These are phyloP conservation scores for Gobius niger DNA, from an alignment of 2,113 vertebrate genomes.

Conservation along the genomic window DNA sequence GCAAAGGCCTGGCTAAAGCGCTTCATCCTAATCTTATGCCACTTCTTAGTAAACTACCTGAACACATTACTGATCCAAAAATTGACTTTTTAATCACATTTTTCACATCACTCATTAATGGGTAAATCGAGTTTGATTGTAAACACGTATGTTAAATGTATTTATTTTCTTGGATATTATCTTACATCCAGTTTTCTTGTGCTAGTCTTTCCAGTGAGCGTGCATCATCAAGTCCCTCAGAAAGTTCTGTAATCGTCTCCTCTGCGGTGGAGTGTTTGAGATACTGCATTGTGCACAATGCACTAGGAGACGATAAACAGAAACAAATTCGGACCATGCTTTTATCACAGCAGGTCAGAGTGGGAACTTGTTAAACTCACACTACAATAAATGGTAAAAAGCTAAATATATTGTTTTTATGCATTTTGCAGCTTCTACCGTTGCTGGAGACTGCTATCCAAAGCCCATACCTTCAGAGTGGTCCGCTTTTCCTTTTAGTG, in stretches of 20 bases:
- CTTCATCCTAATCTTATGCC: conserved; percentile 92
- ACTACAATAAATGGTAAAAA: too few relatives aligned
- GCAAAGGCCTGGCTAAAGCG: conserved; percentile 85
- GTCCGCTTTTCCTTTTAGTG: conserved; percentile 83
- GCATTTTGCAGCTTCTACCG: conserved; percentile 82
- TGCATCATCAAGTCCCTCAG: conserved; percentile 81
- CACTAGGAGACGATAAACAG: conserved; percentile 70
- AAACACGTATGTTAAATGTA: not conserved
- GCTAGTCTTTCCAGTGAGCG: conserved; percentile 85
- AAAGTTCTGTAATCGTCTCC: conserved; percentile 83
- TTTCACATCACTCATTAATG: conserved; percentile 83
- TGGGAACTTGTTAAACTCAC: not conserved
- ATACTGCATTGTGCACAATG: conserved; percentile 81
- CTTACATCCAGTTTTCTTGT: not conserved
- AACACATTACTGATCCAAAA: conserved; percentile 78
- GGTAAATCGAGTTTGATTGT: conserved; percentile 72
- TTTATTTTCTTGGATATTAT: too few relatives aligned
- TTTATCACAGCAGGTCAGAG: conserved; percentile 84
- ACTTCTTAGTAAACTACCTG: conserved; percentile 88
- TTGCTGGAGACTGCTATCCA: conserved; percentile 79
- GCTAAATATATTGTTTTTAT: not conserved
- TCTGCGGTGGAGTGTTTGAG: conserved; percentile 88
- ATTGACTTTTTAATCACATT: conserved; percentile 87
- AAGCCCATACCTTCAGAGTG: conserved; percentile 81
- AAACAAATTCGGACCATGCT: conserved; percentile 83